Evolutionary conservation across 2,888 invertebrate genomes (phyloP), one percentile per base, ranked within the genome.

Genomic region (Coenonympha arcania): DNA sequence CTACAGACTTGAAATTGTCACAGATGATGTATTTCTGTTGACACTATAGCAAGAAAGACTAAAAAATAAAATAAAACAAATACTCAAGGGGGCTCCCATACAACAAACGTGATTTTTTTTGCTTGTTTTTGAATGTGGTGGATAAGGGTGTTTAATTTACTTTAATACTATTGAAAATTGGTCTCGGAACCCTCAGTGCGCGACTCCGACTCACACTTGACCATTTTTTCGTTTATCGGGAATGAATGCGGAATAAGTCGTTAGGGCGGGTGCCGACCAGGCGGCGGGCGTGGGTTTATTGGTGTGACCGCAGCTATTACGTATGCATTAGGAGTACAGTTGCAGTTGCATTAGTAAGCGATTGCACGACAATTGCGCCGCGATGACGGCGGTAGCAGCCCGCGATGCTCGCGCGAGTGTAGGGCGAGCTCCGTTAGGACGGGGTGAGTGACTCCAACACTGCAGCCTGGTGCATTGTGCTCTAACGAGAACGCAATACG

Each of bases 401-500:
- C 56, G 62, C 62, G 59, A 57, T 43, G 43, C 57, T 57, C 68
- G 66, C 59, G 67, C 65, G 72, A 78, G 70, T 80, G 75, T 79
- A 84, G 84, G 84, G 82, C 84, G 77, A 79, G 77, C 74, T 79
- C 85, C 84, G 84, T 85, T 84, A 84, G 76, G 73, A 71, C 75
- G 84, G 76, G 85, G 85, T 85, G 84, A 85, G 74, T 85, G 85
- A 85, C 85, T 79, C 71, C 67, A 73, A 68, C 78, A 76, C 73
- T 80, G 81, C 80, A 82, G 76, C 82, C 81, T 83, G 85, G 85
- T 83, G 85, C 85, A 86, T 84, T 84, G 85, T 83, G 85, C 84
- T 82, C 79, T 81, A 85, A 84, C 79, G 80, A 82, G 85, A 81
- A 81, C 85, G 71, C 76, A 78, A 74, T 80, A 76, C 76, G 76